Evolutionary conservation across 2,888 invertebrate species (phyloP), one percentile per base, ranked within the genome.

Genomic region (Sipunculus nudus): DNA sequence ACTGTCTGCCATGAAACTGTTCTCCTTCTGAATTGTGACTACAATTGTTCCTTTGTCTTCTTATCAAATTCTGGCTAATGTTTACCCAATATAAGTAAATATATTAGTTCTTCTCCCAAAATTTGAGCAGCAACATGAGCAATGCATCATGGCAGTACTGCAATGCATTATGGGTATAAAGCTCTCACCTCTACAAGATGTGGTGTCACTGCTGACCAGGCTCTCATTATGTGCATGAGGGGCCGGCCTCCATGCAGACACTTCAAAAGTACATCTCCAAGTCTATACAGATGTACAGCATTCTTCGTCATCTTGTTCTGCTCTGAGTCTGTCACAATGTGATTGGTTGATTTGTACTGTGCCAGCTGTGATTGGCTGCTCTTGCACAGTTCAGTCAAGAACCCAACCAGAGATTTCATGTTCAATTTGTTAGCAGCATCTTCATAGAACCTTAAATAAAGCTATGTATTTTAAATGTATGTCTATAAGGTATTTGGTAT

Each of bases 131-230:
- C n/a, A n/a, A n/a, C n/a, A n/a, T n/a, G n/a, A n/a, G n/a, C n/a
- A n/a, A n/a, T n/a, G n/a, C n/a, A n/a, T n/a, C n/a, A n/a, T n/a
- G n/a, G n/a, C n/a, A n/a, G n/a, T n/a, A n/a, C n/a, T n/a, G n/a
- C n/a, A n/a, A n/a, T n/a, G n/a, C n/a, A n/a, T n/a, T n/a, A n/a
- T n/a, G n/a, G n/a, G n/a, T n/a, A n/a, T n/a, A n/a, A n/a, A n/a
- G n/a, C n/a, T 13, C 80, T 79, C 73, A 91, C 92, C 88, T 96
- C 94, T 89, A 96, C 94, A 56, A 96, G 90, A 83, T 96, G 95
- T 0, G 94, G 92, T 0, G 94, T 93, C 0, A 94, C 91, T 0
- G 94, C 91, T 13, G 92, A 92, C 96, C 96, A 97, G 32, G 87
- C 89, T 70, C 92, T 90, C 89, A 97, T 92, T 53, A 94, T 89